phyloP scores from a whole-genome alignment of 2,797 vertebrate species.

The Rhynchotus rufescens region DNA sequence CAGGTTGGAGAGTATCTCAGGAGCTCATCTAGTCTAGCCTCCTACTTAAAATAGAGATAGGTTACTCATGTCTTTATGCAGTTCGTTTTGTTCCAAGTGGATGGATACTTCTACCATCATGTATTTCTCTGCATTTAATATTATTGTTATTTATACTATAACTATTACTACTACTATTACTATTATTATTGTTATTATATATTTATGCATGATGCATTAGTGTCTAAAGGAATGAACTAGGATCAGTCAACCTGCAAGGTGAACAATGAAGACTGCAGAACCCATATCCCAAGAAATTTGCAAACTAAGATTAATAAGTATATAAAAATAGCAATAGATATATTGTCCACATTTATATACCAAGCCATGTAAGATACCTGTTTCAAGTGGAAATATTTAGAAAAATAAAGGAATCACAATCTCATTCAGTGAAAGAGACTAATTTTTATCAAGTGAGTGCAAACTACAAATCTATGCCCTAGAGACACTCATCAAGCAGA shows the following conservation, averaged over 20 bases:
- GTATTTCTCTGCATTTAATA: neutral
- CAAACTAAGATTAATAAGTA: neutral
- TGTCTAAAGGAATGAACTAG: neutral
- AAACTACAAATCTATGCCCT: constrained; percentile 16
- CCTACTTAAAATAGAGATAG: neutral
- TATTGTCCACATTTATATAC: neutral
- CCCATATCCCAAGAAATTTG: neutral
- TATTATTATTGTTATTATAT: neutral
- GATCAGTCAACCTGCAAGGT: neutral
- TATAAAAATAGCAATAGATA: neutral
- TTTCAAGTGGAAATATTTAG: constrained; percentile 14
- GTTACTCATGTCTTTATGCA: neutral
- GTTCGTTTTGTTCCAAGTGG: neutral
- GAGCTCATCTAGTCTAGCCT: neutral
- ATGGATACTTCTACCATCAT: neutral
- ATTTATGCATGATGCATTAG: neutral
- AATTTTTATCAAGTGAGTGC: neutral
- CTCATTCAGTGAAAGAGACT: neutral
- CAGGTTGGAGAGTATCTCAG: neutral
- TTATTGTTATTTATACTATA: neutral
- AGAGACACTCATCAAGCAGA: constrained; percentile 10
- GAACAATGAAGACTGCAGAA: neutral
- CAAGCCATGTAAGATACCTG: neutral
- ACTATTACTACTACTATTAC: neutral
- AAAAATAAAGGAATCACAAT: constrained; percentile 27